phyloP scores from a whole-genome alignment of 2,113 vertebrate genomes.

The Pedionomus torquatus region DNA sequence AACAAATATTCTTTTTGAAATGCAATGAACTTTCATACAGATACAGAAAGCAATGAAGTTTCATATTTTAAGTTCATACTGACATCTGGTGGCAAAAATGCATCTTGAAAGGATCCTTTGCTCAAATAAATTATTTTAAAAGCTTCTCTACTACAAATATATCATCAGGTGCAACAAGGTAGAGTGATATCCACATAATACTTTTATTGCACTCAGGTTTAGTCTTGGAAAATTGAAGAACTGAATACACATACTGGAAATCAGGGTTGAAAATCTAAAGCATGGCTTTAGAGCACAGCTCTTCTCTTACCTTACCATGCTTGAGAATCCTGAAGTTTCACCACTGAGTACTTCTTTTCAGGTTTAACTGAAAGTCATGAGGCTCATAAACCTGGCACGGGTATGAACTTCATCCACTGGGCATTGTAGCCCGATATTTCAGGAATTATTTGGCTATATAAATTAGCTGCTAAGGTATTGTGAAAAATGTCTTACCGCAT shows the following conservation, averaged over 20 bases:
- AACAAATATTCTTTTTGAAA: neutral
- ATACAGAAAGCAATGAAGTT: neutral
- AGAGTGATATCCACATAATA: neutral
- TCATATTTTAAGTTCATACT: neutral
- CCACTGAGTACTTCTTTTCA: neutral
- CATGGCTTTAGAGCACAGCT: neutral
- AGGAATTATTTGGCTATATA: neutral
- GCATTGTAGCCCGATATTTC: neutral
- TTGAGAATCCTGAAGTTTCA: neutral
- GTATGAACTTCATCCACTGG: neutral
- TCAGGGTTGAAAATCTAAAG: neutral
- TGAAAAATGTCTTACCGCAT: slow-evolving; percentile 79
- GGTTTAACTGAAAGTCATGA: neutral
- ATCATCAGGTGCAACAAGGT: neutral
- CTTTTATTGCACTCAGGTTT: neutral
- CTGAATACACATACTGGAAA: neutral
- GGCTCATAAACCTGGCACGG: neutral
- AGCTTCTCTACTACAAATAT: neutral
- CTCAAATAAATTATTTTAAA: neutral
- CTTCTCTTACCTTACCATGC: neutral
- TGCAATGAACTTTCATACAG: neutral
- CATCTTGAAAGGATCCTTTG: neutral
- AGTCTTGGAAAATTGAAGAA: neutral
- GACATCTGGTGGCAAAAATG: neutral
- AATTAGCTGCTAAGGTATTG: neutral